A percentile compares a stretch with the other conserved stretches of the same genome.
Evolutionary conservation across 1,140 invertebrate genomes (phyloP).

Genomic region (Copidosoma floridanum): DNA sequence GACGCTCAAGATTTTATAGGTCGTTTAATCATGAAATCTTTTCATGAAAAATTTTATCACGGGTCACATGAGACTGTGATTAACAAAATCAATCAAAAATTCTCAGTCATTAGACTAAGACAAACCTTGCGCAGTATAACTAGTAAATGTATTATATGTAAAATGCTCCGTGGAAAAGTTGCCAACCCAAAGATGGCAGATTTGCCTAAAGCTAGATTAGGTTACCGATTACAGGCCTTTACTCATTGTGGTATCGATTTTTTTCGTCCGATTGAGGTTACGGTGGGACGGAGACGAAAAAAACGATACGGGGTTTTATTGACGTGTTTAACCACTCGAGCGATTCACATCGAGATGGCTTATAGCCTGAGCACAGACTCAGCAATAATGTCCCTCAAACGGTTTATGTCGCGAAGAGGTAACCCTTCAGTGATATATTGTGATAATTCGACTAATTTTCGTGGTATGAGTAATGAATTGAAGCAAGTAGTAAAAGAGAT

Average conservation of each 20-base stretch:
- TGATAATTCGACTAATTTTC: constrained; percentile 40
- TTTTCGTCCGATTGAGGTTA: constrained; percentile 1
- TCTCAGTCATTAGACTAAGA: constrained; percentile 27
- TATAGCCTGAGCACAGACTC: constrained; percentile 28
- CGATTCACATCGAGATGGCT: constrained; percentile 35
- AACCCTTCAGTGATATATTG: constrained; percentile 18
- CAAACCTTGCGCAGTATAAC: not conserved
- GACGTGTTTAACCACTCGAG: constrained; percentile 31
- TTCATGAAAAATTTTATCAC: constrained; percentile 24
- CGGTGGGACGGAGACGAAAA: constrained; percentile 28
- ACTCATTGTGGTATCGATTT: not conserved
- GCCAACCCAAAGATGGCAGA: not conserved
- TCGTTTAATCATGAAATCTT: constrained; percentile 15
- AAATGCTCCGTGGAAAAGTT: not conserved
- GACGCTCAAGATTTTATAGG: not conserved
- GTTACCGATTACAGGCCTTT: not conserved
- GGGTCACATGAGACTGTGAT: constrained; percentile 24
- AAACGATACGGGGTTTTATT: constrained; percentile 44
- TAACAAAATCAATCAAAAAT: constrained; percentile 28
- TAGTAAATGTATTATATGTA: not conserved
- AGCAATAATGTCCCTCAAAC: constrained; percentile 29
- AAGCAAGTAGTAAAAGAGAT: constrained; percentile 20
- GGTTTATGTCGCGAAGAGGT: constrained; percentile 34
- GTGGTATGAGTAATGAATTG: constrained; percentile 36
- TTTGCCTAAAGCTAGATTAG: not conserved